Base-by-base conservation (phyloP, 2,797 vertebrate species). In the Cottoperca gobio region DNA sequence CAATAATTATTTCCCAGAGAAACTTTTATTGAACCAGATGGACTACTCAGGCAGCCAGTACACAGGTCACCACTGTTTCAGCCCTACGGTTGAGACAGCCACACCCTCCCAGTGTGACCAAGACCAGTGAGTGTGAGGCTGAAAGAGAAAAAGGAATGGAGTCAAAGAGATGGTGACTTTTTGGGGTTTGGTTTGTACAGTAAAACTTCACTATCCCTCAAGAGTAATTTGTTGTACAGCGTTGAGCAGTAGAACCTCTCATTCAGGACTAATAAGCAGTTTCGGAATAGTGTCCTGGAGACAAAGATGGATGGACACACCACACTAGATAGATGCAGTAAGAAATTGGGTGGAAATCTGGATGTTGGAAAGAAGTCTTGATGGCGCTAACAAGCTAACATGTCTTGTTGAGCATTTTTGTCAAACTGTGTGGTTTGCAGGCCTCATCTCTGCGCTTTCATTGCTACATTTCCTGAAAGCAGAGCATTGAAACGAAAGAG, bases 401-500 rank as follows among this genome's bases (percentile, higher is more conserved):
- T 3, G n/a, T 21, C 45, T 50, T 50, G 14, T 28, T 16, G 23
- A 26, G 13, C 3, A 24, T 26, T 37, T 62, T 45, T 16, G 14
- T 35, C 3, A 33, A 33, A 33, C 31, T 40, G 57, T 55, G 26
- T 45, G 10, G 50, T 50, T 68, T 58, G 12, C 14, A 54, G 63
- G 23, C 58, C 52, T 55, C 23, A 31, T 24, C n/a, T 49, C 40
- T 48, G 7, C 8, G 6, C 2, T 54, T 42, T 66, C 46, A 35
- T 45, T 67, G 26, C 53, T 26, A 55, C 60, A 39, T 53, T 79
- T 76, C 61, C 62, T 70, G 45, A 73, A 42, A 75, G 35, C 33
- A 66, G 48, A 81, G 52, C 57, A 63, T 84, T 70, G 39, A 84
- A 73, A 64, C 6, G 8, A 61, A 39, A 42, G 4, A 39, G 33